Percentiles rank a stretch among this genome's conserved stretches.
Conservation (phyloP, 2,888 invertebrate species). For the Eristalinus sepulchralis region DNA sequence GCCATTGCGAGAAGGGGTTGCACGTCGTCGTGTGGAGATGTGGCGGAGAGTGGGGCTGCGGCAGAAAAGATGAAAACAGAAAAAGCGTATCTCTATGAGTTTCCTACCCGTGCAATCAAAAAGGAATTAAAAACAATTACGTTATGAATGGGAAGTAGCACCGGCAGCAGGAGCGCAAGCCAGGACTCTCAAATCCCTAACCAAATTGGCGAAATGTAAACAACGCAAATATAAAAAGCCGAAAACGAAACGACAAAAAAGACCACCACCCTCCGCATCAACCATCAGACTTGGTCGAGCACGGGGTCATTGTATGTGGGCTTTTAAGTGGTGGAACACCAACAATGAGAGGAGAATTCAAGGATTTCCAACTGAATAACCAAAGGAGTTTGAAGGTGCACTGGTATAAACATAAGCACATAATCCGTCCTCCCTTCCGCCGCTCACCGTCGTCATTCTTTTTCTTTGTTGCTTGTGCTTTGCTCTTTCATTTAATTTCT, state of each 20-base stretch:
- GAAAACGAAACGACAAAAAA: background rate
- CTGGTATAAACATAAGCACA: background rate
- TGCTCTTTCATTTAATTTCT: constrained; percentile 54
- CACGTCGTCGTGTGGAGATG: background rate
- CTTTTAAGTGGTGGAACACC: constrained; percentile 25
- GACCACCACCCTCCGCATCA: background rate
- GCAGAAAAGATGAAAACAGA: background rate
- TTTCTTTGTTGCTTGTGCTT: constrained; percentile 28
- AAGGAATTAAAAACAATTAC: constrained; percentile 59
- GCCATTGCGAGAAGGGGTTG: constrained; percentile 18
- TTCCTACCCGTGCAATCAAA: constrained; percentile 25
- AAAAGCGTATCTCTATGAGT: background rate
- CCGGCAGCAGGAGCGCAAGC: constrained; percentile 8
- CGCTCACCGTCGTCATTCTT: constrained; percentile 21
- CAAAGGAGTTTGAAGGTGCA: constrained; percentile 54
- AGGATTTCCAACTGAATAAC: constrained; percentile 57
- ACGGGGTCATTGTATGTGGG: constrained; percentile 22
- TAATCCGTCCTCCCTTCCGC: background rate
- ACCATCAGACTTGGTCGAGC: constrained; percentile 16
- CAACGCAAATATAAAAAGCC: constrained; percentile 25
- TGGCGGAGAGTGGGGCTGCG: background rate
- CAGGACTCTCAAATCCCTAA: constrained; percentile 27
- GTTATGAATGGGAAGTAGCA: constrained; percentile 8
- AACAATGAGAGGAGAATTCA: constrained; percentile 27
- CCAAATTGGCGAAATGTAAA: constrained; percentile 56